Evolutionary conservation across 2,113 vertebrate species (phyloP).

Genomic region (Antennarius striatus): DNA sequence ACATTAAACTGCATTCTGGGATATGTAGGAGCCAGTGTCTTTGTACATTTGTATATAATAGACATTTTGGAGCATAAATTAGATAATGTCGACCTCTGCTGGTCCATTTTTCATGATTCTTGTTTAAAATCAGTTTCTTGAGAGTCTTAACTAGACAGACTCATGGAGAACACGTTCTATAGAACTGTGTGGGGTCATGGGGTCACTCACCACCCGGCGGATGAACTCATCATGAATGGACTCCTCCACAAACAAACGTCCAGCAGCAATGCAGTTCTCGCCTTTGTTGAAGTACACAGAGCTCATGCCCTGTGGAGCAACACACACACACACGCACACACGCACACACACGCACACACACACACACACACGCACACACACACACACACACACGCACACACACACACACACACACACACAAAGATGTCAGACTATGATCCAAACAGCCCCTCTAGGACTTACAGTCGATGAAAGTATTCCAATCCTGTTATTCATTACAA

Average conservation of each 20-base stretch:
- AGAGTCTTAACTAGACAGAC: no score
- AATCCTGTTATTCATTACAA: no score
- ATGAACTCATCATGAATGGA: constrained; percentile 86
- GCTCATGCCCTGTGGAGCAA: constrained; percentile 83
- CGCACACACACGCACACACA: no score
- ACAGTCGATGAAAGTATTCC: no score
- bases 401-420: background rate
- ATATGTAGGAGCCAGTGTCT: background rate
- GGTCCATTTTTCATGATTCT: background rate
- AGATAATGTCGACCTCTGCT: background rate
- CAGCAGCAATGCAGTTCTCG: constrained; percentile 90
- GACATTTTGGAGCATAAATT: no score
- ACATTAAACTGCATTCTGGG: background rate
- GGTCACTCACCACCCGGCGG: constrained; percentile 82
- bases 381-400: no score
- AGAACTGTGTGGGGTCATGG: no score
- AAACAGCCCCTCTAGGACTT: no score
- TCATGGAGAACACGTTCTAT: no score
- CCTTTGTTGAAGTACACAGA: constrained; percentile 91
- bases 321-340: constrained; percentile 11
- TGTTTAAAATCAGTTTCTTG: background rate
- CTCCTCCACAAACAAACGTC: constrained; percentile 87
- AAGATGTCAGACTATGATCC: background rate
- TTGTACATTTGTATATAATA: background rate
- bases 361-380: no score